A percentile compares a stretch with the other conserved stretches of the same genome.
Evolutionary conservation across 2,113 vertebrate genomes (phyloP).

Genomic region (Centropus unirufus): DNA sequence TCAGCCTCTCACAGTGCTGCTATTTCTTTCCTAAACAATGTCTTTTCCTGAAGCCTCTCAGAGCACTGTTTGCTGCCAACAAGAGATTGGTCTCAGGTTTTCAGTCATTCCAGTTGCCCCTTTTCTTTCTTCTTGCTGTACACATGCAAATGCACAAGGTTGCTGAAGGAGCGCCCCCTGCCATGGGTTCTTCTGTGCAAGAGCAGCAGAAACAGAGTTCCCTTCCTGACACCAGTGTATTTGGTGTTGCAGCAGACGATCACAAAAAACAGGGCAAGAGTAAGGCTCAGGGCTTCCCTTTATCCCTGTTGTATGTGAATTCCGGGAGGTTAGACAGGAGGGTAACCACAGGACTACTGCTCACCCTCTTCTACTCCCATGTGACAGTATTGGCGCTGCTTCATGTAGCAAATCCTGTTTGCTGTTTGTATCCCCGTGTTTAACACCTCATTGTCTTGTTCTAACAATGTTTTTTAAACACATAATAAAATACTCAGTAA

Average conservation of each 20-base stretch:
- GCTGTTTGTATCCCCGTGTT: neutral
- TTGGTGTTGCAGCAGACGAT: neutral
- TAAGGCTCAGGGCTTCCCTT: neutral
- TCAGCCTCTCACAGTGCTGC: neutral
- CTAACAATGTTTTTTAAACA: neutral
- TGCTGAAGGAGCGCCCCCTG: neutral
- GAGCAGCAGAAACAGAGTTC: neutral
- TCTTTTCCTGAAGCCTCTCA: neutral
- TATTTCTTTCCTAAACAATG: neutral
- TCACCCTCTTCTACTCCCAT: fast-evolving
- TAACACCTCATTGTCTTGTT: neutral
- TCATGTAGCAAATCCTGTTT: neutral
- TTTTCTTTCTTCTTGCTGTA: neutral
- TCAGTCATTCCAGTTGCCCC: neutral
- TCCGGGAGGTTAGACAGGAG: neutral
- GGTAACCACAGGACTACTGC: neutral
- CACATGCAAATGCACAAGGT: fast-evolving
- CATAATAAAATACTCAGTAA: neutral
- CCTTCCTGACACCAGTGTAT: neutral
- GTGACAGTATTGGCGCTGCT: neutral
- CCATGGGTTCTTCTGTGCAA: neutral
- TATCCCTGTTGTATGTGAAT: neutral
- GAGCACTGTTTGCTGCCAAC: neutral
- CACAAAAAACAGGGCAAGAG: neutral
- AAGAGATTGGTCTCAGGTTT: fast-evolving